Conservation (phyloP, 2,888 invertebrate species). For the Plebejus anna region DNA sequence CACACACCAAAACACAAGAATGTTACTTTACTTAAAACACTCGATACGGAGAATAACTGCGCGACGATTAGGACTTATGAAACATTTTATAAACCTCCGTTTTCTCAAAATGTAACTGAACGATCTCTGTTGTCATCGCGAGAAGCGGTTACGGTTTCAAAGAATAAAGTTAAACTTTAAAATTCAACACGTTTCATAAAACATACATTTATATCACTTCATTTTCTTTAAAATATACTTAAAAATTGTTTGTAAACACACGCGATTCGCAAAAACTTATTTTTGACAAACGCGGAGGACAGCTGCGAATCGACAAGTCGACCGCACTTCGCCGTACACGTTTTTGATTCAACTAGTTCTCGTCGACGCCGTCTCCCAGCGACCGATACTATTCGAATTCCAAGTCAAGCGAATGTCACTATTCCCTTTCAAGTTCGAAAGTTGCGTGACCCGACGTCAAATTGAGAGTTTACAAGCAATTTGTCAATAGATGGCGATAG, state of each 20-base stretch:
- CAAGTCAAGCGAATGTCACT: slow-evolving; percentile 60
- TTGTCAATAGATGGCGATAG: slow-evolving; percentile 53
- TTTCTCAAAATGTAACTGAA: slow-evolving; percentile 76
- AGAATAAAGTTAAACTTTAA: slow-evolving; percentile 64
- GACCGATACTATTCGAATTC: slow-evolving; percentile 66
- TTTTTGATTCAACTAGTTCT: slow-evolving; percentile 50
- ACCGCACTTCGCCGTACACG: slow-evolving; percentile 80
- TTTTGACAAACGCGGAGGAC: slow-evolving; percentile 73
- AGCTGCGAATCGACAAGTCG: slow-evolving; percentile 78
- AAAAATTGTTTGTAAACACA: slow-evolving; percentile 74
- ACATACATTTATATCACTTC: slow-evolving; percentile 75
- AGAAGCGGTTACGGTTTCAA: slow-evolving; percentile 73
- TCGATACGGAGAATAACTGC: slow-evolving; percentile 60
- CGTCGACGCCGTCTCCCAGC: slow-evolving; percentile 47
- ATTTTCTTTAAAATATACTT: slow-evolving; percentile 68
- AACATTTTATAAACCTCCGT: slow-evolving; percentile 77
- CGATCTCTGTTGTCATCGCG: slow-evolving; percentile 79
- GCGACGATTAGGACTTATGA: slow-evolving; percentile 74
- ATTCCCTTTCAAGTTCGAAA: slow-evolving; percentile 69
- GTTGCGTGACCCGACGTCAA: slow-evolving; percentile 54
- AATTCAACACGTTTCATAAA: slow-evolving; percentile 63
- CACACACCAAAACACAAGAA: slow-evolving; percentile 71
- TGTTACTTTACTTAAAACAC: slow-evolving; percentile 74
- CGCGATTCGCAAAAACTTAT: slow-evolving; percentile 74
- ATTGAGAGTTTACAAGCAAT: slow-evolving; percentile 23